Base-by-base conservation (phyloP, 2,113 vertebrate species). In the Sorex fumeus region DNA sequence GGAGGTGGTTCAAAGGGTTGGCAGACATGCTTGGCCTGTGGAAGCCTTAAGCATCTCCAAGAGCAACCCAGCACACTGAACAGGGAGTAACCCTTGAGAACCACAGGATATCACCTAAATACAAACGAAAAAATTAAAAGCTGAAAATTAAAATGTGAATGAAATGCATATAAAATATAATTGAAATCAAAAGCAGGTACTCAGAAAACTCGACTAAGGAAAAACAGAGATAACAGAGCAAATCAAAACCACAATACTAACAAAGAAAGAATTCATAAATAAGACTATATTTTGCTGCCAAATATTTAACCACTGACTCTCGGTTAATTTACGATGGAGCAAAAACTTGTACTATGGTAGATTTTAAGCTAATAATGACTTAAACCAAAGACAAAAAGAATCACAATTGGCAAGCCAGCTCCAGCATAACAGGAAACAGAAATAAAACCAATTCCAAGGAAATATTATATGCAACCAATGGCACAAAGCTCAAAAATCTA, bases 141-240 rank as follows among this genome's bases (percentile, higher is more conserved):
- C 70, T 88, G 86, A 77, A 15, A 84, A 80, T 80, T 18, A 87
- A 71, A 93, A 87, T 36, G 32, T 89, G 92, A 84, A 74, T 78
- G 47, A 40, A 40, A 40, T 40, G 13, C 15, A 75, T 62, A 74
- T 3, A 82, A 78, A 88, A 34, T 2, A 85, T 77, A 90, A 93
- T 85, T 93, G 81, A 84, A 90, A 90, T 60, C 16, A 89, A 94
- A 83, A 93, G 34, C 15, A 43, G 57, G 5, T 83, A 91, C 43
- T 88, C 85, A 75, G 12, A 90, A 90, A 92, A 66, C 47, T 32
- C 86, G 28, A 62, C 62, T 90, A 84, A 88, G 40, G 47, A 78
- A 90, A 90, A 40, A 40, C 40, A 40, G 89, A 40, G 89, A 74
- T 95, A 83, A 25, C 30, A 81, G 90, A 79, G 47, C 15, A 82